phyloP scores from a whole-genome alignment of 2,888 invertebrate species.

The Eilema sororculum region DNA sequence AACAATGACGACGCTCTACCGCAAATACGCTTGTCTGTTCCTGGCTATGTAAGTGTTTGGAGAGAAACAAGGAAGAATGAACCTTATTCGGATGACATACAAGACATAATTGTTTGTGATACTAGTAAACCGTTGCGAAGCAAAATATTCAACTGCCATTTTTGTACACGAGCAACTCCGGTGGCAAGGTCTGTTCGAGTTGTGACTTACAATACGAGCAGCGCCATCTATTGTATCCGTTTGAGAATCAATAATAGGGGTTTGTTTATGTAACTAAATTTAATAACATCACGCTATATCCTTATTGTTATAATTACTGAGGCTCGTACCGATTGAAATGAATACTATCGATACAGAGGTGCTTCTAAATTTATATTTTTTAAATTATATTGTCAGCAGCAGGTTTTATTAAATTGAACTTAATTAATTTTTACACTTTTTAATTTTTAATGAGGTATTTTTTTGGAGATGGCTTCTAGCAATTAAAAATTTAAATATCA shows the following conservation, averaged over 20 bases:
- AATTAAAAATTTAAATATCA: no score
- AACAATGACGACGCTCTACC: constrained; percentile 85
- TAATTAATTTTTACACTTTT: background rate
- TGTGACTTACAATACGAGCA: constrained; percentile 79
- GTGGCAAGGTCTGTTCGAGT: constrained; percentile 85
- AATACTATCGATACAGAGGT: no score
- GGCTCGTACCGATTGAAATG: background rate
- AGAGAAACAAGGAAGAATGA: constrained; percentile 48
- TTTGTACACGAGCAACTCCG: constrained; percentile 84
- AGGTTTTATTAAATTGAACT: background rate
- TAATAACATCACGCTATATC: constrained; percentile 44
- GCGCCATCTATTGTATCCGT: constrained; percentile 84
- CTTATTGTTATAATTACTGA: constrained; percentile 22
- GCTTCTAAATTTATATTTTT: no score
- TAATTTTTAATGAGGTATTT: no score
- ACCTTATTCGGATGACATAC: constrained; percentile 52
- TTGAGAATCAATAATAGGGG: constrained; percentile 81
- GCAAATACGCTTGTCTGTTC: constrained; percentile 81
- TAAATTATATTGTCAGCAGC: background rate
- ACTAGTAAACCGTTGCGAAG: constrained; percentile 65
- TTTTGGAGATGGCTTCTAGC: no score
- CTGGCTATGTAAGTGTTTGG: constrained; percentile 77
- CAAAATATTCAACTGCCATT: constrained; percentile 86
- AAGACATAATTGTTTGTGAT: constrained; percentile 54
- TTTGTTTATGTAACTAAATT: constrained; percentile 58